phyloP scores from a whole-genome alignment of 2,888 invertebrate genomes.

The Cheilosia urbana region DNA sequence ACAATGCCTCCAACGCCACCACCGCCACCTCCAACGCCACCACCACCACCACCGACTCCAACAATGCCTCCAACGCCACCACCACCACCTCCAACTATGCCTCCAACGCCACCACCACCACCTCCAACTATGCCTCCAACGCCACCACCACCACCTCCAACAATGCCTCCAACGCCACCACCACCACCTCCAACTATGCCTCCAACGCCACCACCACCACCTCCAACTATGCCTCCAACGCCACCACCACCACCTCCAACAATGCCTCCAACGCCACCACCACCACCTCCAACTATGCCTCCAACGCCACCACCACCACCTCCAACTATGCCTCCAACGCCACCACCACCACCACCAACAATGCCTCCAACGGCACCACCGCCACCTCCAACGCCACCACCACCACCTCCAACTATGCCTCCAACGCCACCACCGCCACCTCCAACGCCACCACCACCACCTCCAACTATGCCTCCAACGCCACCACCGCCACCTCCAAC shows the following conservation, averaged over 20 bases:
- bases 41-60: neutral
- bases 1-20: neutral
- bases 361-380: neutral
- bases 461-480: neutral
- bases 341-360: neutral
- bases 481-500: neutral
- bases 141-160: too few relatives aligned
- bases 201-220: too few relatives aligned
- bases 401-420: neutral
- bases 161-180: neutral
- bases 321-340: neutral
- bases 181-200: neutral
- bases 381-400: neutral
- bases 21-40: neutral
- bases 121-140: neutral
- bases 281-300: neutral
- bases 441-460: neutral
- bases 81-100: neutral
- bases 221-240: too few relatives aligned
- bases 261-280: neutral
- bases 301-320: neutral
- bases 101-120: neutral
- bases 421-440: neutral
- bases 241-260: neutral
- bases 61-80: neutral